phyloP scores from a whole-genome alignment of 1,140 invertebrate genomes.

The Asbolus verrucosus region DNA sequence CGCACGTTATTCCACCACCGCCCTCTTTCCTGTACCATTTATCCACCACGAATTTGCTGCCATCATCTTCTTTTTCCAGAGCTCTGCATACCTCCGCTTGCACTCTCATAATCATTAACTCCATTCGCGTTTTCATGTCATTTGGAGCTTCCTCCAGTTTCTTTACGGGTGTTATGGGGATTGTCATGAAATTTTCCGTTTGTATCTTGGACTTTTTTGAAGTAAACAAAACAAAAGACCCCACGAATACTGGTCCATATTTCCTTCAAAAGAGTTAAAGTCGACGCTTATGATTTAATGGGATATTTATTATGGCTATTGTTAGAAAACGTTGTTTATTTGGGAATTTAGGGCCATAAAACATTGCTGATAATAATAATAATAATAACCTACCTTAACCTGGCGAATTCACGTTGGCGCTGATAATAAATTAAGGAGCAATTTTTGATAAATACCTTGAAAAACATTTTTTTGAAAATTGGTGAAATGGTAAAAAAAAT shows the following conservation, averaged over 20 bases:
- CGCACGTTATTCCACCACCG: constrained; percentile 97
- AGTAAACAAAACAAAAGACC: constrained; percentile 56
- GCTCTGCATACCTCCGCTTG: constrained; percentile 90
- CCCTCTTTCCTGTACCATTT: constrained; percentile 91
- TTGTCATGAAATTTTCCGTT: constrained; percentile 77
- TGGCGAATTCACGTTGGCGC: constrained; percentile 54
- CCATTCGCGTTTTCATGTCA: constrained; percentile 92
- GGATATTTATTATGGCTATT: too few species aligned
- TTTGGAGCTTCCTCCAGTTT: constrained; percentile 72
- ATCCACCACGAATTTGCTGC: constrained; percentile 85
- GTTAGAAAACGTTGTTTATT: too few species aligned
- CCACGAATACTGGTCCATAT: constrained; percentile 58
- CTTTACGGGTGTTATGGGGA: constrained; percentile 79
- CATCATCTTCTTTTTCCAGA: constrained; percentile 84
- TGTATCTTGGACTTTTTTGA: constrained; percentile 52
- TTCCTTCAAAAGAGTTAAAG: constrained; percentile 55
- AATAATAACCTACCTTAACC: constrained; percentile 58
- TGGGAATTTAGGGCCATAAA: too few species aligned
- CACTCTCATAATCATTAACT: constrained; percentile 90
- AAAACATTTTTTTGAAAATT: constrained; percentile 56
- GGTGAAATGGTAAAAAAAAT: too few species aligned
- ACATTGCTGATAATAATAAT: too few species aligned
- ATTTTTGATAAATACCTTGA: constrained; percentile 57
- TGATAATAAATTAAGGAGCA: constrained; percentile 60
- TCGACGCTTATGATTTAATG: too few species aligned